Base-by-base conservation (phyloP, 2,888 invertebrate genomes). In the Trissolcus brochymenae region DNA sequence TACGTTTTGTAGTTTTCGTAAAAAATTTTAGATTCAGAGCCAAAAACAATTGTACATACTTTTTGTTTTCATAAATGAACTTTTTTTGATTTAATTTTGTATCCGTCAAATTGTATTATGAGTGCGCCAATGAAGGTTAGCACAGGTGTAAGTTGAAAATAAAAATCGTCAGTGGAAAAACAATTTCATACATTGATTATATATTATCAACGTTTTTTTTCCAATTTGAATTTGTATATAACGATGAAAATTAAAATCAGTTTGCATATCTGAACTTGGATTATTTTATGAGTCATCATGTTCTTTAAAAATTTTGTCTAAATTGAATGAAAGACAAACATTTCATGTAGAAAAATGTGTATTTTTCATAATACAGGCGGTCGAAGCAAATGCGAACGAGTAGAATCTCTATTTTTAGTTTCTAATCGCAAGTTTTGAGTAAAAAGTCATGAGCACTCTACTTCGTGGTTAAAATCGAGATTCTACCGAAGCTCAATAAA, bases 401-500 rank as follows among this genome's bases (percentile, higher is more conserved):
- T 73, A 73, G 60, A 78, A 78, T 78, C 70, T 73, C 66, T 19
- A 78, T 73, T 72, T 67, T 35, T 35, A 61, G 41, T 62, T 40
- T 11, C 7, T 60, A 65, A 55, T 40, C 53, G 35, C 19, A 49
- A 61, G 16, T 46, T 46, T n/a, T 17, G 29, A 49, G 9, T 21
- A 54, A 53, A 51, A 60, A 59, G 29, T 6, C 11, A 49, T 35
- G n/a, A 49, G 21, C 14, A 21, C 0, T 46, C 25, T 29, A 35
- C 40, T 21, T 35, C 7, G 13, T 11, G 17, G 6, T n/a, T 72
- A 73, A 73, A 73, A 73, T 66, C 9, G 67, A 72, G 77, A 77
- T 72, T 72, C 65, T 65, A 68, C 61, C 41, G 17, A 21, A 29
- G 55, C 55, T 79, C 81, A 78, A 82, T 83, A 80, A 82, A 68